These are phyloP conservation scores for Meganola albula DNA, from an alignment of 2,888 invertebrate genomes.

Conservation along the genomic window DNA sequence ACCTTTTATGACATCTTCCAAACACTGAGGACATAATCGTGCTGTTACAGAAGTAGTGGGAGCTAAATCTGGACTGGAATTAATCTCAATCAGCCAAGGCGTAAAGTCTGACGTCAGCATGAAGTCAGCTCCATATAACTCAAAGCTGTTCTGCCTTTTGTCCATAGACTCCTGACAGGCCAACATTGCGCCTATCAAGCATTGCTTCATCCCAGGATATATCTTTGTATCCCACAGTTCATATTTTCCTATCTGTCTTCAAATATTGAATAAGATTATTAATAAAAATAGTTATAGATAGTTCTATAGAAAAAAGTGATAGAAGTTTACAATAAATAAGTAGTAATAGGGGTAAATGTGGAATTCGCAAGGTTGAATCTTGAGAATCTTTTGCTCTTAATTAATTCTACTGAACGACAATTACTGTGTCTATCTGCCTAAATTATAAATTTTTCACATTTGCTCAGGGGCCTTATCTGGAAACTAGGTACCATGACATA, in stretches of 20 bases:
- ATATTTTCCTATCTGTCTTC: constrained; percentile 84
- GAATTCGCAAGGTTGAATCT: too few relatives aligned
- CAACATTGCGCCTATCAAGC: constrained; percentile 85
- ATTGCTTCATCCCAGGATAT: constrained; percentile 92
- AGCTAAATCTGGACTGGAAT: constrained; percentile 94
- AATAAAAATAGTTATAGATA: too few relatives aligned
- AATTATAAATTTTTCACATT: too few relatives aligned
- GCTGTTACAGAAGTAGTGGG: constrained; percentile 94
- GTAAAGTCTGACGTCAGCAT: constrained; percentile 92
- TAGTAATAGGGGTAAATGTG: too few relatives aligned
- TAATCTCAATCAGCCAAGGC: constrained; percentile 96
- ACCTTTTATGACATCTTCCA: constrained; percentile 95
- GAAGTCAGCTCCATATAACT: constrained; percentile 96
- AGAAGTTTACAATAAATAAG: too few relatives aligned
- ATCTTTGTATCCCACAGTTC: constrained; percentile 90
- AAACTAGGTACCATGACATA: too few relatives aligned
- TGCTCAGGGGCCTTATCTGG: too few relatives aligned
- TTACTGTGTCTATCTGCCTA: too few relatives aligned
- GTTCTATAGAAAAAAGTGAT: too few relatives aligned
- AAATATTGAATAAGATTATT: constrained; percentile 31
- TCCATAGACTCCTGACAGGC: constrained; percentile 93
- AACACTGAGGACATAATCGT: constrained; percentile 88
- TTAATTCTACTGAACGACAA: too few relatives aligned
- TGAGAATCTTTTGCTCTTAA: too few relatives aligned
- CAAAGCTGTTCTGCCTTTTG: constrained; percentile 88